Percentiles rank a stretch among this genome's conserved stretches.
phyloP scores from a whole-genome alignment of 1,140 invertebrate species.

The Protaetia brevitarsis region DNA sequence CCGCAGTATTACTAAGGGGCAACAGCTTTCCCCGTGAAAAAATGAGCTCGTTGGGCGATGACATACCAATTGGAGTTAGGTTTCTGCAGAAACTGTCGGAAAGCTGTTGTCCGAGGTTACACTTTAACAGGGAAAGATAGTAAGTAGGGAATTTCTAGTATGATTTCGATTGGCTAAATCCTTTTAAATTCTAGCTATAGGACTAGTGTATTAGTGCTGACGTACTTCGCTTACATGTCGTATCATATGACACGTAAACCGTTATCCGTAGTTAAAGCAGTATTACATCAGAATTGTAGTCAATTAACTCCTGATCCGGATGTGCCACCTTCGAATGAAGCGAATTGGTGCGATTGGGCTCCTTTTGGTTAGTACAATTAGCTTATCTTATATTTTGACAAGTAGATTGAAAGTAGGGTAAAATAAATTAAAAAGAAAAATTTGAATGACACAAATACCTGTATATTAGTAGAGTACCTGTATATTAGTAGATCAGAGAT shows the following conservation, averaged over 20 bases:
- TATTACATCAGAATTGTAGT: conserved; percentile 82
- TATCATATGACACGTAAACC: conserved; percentile 93
- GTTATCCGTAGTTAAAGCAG: conserved; percentile 91
- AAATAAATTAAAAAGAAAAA: too few species aligned
- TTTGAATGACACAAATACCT: too few species aligned
- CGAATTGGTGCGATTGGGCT: conserved; percentile 83
- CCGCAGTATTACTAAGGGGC: background rate
- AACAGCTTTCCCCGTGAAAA: conserved; percentile 26
- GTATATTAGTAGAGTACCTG: too few species aligned
- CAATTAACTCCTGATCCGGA: conserved; percentile 55
- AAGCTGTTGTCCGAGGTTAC: conserved; percentile 54
- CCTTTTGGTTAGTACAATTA: conserved; percentile 75
- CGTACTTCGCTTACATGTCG: conserved; percentile 83
- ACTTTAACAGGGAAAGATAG: conserved; percentile 60
- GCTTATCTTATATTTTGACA: too few species aligned
- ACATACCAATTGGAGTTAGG: conserved; percentile 58
- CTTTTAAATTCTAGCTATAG: conserved; percentile 56
- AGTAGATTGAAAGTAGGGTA: too few species aligned
- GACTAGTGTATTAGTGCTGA: conserved; percentile 71
- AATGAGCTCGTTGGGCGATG: conserved; percentile 52
- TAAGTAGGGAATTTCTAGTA: conserved; percentile 39
- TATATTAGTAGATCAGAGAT: too few species aligned
- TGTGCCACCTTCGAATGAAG: conserved; percentile 55
- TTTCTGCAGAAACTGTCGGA: conserved; percentile 51
- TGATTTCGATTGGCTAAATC: background rate